phyloP scores from a whole-genome alignment of 1,140 invertebrate genomes.

The Dinothrombium tinctorium region DNA sequence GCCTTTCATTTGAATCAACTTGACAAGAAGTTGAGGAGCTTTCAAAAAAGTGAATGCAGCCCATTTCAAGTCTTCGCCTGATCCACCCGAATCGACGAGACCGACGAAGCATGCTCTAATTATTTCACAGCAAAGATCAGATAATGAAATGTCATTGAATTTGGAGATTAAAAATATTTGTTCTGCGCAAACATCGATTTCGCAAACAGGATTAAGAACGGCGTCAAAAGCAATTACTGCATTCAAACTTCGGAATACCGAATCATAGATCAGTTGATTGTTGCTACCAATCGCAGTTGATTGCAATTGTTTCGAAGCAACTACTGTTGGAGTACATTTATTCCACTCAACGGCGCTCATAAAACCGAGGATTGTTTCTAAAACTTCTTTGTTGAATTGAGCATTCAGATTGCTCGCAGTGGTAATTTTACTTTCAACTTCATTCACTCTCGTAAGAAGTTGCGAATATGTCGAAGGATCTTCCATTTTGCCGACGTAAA shows the following conservation, averaged over 20 bases:
- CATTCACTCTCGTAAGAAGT: slow-evolving; percentile 13
- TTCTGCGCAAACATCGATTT: slow-evolving; percentile 47
- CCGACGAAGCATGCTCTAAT: slow-evolving; percentile 65
- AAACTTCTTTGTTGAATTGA: slow-evolving; percentile 14
- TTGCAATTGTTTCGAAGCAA: slow-evolving; percentile 2
- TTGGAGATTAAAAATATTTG: slow-evolving; percentile 56
- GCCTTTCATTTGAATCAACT: slow-evolving; percentile 11
- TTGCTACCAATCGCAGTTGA: slow-evolving; percentile 2
- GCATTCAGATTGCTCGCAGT: too few relatives aligned
- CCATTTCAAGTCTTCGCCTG: slow-evolving; percentile 58
- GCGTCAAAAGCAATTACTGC: slow-evolving; percentile 19
- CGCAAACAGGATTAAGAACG: slow-evolving; percentile 57
- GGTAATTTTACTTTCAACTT: slow-evolving; percentile 15
- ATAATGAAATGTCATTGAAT: slow-evolving; percentile 22
- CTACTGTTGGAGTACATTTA: slow-evolving; percentile 8
- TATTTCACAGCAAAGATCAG: slow-evolving; percentile 55
- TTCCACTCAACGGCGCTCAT: slow-evolving; percentile 10
- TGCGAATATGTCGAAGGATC: slow-evolving; percentile 18
- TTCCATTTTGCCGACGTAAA: slow-evolving; percentile 24
- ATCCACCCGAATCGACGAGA: slow-evolving; percentile 41
- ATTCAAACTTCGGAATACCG: slow-evolving; percentile 8
- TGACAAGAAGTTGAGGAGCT: slow-evolving; percentile 27
- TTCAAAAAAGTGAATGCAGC: slow-evolving; percentile 78
- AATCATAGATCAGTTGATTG: not conserved
- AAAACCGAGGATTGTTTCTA: slow-evolving; percentile 13